A percentile compares a stretch with the other conserved stretches of the same genome.
Conservation (phyloP, 1,140 invertebrate species). For the Pogonus chalceus region DNA sequence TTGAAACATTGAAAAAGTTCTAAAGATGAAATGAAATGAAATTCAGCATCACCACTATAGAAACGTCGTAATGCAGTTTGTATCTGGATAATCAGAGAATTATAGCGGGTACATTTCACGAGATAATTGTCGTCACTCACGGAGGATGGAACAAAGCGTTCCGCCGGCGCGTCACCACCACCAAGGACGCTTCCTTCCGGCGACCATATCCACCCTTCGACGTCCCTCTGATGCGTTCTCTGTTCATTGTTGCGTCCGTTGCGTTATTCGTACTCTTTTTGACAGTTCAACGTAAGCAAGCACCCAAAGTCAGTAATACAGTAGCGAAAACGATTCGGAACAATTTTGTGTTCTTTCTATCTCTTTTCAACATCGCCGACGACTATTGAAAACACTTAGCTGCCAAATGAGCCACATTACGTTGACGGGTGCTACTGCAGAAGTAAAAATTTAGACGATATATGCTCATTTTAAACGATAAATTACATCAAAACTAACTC, state of each 20-base stretch:
- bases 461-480: too few species aligned
- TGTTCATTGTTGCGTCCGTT: too few species aligned
- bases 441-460: too few species aligned
- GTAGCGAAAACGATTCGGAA: neutral
- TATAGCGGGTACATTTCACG: conserved; percentile 3
- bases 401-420: conserved; percentile 4
- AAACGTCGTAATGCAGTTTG: conserved; percentile 3
- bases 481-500: too few species aligned
- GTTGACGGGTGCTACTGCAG: too few species aligned
- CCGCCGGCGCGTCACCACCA: neutral
- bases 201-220: neutral
- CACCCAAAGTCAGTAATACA: too few species aligned
- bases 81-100: conserved; percentile 1
- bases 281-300: too few species aligned
- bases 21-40: neutral
- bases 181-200: neutral
- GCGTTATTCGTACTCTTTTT: too few species aligned
- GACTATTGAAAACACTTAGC: neutral
- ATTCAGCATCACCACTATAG: too few species aligned
- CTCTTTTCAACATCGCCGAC: neutral
- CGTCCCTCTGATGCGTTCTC: too few species aligned
- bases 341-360: neutral
- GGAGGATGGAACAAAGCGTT: neutral
- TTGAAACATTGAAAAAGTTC: too few species aligned
- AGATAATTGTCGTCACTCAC: neutral